A percentile compares a stretch with the other conserved stretches of the same genome.
phyloP scores from a whole-genome alignment of 2,888 invertebrate species.

The Eugnorisma glareosa region DNA sequence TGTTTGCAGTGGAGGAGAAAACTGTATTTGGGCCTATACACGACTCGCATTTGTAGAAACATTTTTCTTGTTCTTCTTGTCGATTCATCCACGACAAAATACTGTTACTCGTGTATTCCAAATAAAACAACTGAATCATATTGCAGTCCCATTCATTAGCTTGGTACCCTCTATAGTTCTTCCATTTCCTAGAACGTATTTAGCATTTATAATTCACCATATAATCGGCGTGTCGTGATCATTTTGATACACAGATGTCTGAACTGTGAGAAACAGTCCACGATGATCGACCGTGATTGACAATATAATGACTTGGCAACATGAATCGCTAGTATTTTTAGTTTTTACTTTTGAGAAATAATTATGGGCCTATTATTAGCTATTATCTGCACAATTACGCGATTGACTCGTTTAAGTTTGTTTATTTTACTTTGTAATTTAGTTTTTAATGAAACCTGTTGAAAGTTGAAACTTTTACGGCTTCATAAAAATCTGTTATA shows the following conservation, averaged over 20 bases:
- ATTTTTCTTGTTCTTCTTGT: not conserved
- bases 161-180: not conserved
- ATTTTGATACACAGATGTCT: slow-evolving; percentile 25
- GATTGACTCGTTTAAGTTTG: slow-evolving; percentile 10
- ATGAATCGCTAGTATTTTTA: slow-evolving; percentile 34
- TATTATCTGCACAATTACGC: slow-evolving; percentile 37
- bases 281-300: slow-evolving; percentile 36
- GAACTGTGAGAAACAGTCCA: slow-evolving; percentile 42
- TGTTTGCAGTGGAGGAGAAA: not conserved
- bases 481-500: not conserved
- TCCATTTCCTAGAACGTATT: slow-evolving; percentile 36
- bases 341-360: slow-evolving; percentile 41
- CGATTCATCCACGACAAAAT: not conserved
- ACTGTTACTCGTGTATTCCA: not conserved
- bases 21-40: not conserved
- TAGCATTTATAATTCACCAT: slow-evolving; percentile 32
- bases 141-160: not conserved
- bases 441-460: not conserved
- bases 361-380: slow-evolving; percentile 19
- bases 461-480: not conserved
- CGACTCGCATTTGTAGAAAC: not conserved
- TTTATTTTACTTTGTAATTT: not conserved
- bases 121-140: slow-evolving; percentile 19
- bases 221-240: slow-evolving; percentile 40
- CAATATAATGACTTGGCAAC: slow-evolving; percentile 36